Evolutionary conservation across 1,140 invertebrate species (phyloP), one percentile per base, ranked within the genome.

Genomic region (Ruditapes philippinarum): DNA sequence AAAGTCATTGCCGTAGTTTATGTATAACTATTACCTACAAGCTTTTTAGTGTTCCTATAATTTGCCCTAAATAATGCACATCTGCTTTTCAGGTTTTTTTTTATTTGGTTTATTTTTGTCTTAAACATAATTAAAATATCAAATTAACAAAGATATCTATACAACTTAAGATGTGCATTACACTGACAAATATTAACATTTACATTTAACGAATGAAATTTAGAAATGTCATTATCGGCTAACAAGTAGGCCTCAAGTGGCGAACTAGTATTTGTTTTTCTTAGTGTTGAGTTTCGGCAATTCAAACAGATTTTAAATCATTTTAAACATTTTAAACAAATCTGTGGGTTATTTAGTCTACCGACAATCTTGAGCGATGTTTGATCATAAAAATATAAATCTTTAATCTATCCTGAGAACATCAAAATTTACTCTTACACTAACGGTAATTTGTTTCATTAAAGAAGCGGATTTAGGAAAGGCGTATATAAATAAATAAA

Each of bases 191-290:
- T 70, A 70, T 70, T 70, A 40, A 70, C 65, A 40, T 70, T 70
- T 70, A 70, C 65, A 36, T 62, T n/a, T 78, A 45, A 45, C 42
- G 45, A 45, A 78, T 7, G n/a, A 14, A 45, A 28, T 78, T 40
- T 12, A 78, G 36, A 78, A 31, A 33, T 49, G 74, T 78, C 28
- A 78, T 78, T 78, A 78, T 78, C 49, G 14, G 51, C 25, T 9
- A 1, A 81, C 57, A 33, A 81, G 57, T 81, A 57, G 51, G 22
- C 25, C 14, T 81, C 49, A 81, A 81, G 78, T 62, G 40, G 28
- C 14, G 2, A 22, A 54, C 33, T 33, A 74, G 49, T 85, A 85
- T 85, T 85, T 85, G 83, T 85, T 85, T 85, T 85, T 76, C 65
- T 57, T 45, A 85, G 70, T 85, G 83, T 85, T 85, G 54, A 85